Base-by-base conservation (phyloP, 2,888 invertebrate genomes). In the Eremobia ochroleuca region DNA sequence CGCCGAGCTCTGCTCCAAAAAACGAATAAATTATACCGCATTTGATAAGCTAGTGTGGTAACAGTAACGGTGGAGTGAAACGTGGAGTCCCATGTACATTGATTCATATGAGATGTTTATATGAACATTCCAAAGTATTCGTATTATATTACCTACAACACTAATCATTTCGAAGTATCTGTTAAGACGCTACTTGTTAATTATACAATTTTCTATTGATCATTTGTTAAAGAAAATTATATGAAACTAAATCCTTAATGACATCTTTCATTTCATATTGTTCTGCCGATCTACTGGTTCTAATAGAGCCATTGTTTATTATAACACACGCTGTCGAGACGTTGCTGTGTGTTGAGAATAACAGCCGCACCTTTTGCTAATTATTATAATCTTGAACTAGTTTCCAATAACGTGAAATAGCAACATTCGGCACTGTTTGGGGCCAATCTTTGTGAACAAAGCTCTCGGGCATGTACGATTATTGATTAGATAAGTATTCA, bases 161-260 rank as follows among this genome's bases (percentile, higher is more conserved):
- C 96, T 96, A 96, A 96, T 96, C 95, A 95, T 96, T 96, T 96
- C 94, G 95, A 95, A 95, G 94, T 96, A 96, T 96, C 95, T 96
- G 96, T 96, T 96, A 96, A 96, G 96, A 96, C 94, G 94, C 96
- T 96, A 96, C 96, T 97, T 97, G 97, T 97, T 97, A 96, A 97
- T 96, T 96, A 96, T 97, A 96, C 96, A 97, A 96, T 97, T 97
- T 97, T 97, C 96, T 97, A 97, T 97, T 97, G 97, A 97, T 96
- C 96, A 97, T 97, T 97, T 97, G 97, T 97, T 97, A 96, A 96
- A 96, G 96, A 97, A 97, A 97, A 97, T 97, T 97, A 97, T 96
- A 97, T 94, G 96, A 97, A 96, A 97, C 97, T 96, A 96, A 97
- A 97, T 96, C 96, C 96, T 96, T 96, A 94, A 74, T 69, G 81